Conservation (phyloP, 2,888 invertebrate species). For the Leptinotarsa rubiginosa region DNA sequence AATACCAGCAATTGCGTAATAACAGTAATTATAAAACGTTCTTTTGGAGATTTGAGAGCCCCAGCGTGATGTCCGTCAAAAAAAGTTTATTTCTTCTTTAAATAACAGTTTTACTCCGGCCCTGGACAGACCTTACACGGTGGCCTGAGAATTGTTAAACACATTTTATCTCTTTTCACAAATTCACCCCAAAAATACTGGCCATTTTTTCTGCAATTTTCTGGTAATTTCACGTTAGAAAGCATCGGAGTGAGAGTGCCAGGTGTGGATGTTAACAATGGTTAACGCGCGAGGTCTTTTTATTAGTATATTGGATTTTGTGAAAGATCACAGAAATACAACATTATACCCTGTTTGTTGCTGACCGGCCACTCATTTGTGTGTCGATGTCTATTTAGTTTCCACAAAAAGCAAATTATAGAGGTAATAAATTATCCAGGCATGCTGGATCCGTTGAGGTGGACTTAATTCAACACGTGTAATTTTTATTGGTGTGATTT, state of each 20-base stretch:
- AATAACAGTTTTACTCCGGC: neutral
- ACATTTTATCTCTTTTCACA: conserved; percentile 61
- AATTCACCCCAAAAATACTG: conserved; percentile 57
- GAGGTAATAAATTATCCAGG: conserved; percentile 56
- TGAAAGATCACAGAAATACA: conserved; percentile 53
- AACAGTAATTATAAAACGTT: too few species aligned
- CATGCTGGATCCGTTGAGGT: conserved; percentile 52
- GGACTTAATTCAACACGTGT: conserved; percentile 58
- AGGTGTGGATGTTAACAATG: conserved; percentile 59
- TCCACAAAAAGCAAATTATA: conserved; percentile 63
- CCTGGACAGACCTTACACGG: conserved; percentile 40
- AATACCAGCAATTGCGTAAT: too few species aligned
- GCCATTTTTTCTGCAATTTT: conserved; percentile 61
- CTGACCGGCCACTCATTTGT: conserved; percentile 56
- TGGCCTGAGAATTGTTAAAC: conserved; percentile 54
- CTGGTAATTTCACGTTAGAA: conserved; percentile 63
- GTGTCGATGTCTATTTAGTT: conserved; percentile 57
- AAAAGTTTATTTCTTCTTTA: neutral
- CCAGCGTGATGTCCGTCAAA: neutral
- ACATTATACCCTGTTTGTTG: conserved; percentile 50
- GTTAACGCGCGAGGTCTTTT: conserved; percentile 60
- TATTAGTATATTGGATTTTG: conserved; percentile 60
- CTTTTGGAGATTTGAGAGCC: too few species aligned
- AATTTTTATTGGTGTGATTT: conserved; percentile 45
- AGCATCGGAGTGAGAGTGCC: conserved; percentile 53